phyloP scores from a whole-genome alignment of 2,888 invertebrate species.

The Sipunculus nudus region DNA sequence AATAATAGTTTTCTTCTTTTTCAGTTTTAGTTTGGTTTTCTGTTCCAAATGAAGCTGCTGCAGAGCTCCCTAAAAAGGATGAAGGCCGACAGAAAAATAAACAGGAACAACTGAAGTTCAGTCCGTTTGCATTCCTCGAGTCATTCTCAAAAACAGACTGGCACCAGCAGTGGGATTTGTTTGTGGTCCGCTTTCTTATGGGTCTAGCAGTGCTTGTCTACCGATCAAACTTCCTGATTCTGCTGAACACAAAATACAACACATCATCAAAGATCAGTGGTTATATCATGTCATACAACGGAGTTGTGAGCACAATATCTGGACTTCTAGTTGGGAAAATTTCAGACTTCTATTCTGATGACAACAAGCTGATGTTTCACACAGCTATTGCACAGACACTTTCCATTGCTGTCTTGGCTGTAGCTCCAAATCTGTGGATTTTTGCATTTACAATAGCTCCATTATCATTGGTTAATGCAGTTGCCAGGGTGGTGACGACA shows the following conservation, averaged over 20 bases:
- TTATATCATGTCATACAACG: constrained; percentile 62
- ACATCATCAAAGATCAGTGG: constrained; percentile 55
- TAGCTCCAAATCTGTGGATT: constrained; percentile 46
- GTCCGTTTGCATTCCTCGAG: constrained; percentile 32
- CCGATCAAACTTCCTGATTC: constrained; percentile 58
- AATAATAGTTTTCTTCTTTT: constrained; percentile 3
- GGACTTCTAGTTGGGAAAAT: constrained; percentile 58
- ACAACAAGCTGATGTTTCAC: constrained; percentile 48
- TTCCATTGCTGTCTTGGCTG: constrained; percentile 37
- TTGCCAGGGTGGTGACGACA: constrained; percentile 56
- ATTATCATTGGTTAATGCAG: constrained; percentile 55
- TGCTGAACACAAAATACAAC: constrained; percentile 53
- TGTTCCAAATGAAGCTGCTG: constrained; percentile 13
- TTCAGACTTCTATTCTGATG: constrained; percentile 47
- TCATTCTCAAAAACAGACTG: constrained; percentile 51
- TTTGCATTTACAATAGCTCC: constrained; percentile 51
- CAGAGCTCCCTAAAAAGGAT: too few relatives aligned
- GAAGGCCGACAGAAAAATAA: too few relatives aligned
- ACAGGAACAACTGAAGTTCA: too few relatives aligned
- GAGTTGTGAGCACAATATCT: constrained; percentile 51
- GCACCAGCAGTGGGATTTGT: constrained; percentile 60
- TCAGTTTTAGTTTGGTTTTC: constrained; percentile 41
- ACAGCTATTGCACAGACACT: constrained; percentile 46
- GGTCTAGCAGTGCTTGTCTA: constrained; percentile 61
- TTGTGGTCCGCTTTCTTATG: constrained; percentile 60